phyloP scores from a whole-genome alignment of 92 coral and sea anemone genomes.

The Paramuricea clavata region DNA sequence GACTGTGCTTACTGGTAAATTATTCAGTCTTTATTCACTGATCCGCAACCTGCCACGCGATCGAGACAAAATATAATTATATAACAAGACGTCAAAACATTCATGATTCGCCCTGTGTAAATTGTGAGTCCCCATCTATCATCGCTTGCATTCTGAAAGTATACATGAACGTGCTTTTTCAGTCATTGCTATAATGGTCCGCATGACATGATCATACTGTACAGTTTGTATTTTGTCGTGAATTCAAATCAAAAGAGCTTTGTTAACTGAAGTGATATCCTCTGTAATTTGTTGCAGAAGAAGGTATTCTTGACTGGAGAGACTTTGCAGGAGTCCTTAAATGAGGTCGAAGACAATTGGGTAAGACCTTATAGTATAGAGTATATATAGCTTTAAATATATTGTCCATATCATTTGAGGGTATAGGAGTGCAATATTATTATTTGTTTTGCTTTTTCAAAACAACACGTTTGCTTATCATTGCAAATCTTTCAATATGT shows the following conservation, averaged over 20 bases:
- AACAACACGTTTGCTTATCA: too few relatives aligned
- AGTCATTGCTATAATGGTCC: too few relatives aligned
- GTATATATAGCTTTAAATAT: too few relatives aligned
- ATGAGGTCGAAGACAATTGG: constrained; percentile 95
- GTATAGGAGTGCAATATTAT: too few relatives aligned
- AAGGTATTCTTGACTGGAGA: constrained; percentile 81
- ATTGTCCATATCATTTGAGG: too few relatives aligned
- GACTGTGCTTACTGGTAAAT: not conserved
- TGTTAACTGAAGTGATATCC: not conserved
- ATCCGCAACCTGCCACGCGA: constrained; percentile 16
- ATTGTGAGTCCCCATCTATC: not conserved
- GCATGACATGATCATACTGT: not conserved
- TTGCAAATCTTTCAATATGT: too few relatives aligned
- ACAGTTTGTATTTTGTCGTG: not conserved
- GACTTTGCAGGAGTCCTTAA: constrained; percentile 70
- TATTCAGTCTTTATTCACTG: not conserved
- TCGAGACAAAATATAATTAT: not conserved
- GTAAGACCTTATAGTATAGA: constrained; percentile 50
- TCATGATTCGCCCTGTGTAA: not conserved
- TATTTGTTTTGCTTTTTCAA: too few relatives aligned
- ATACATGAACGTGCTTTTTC: not conserved
- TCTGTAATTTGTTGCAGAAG: constrained; percentile 63
- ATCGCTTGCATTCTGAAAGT: not conserved
- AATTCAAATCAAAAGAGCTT: not conserved
- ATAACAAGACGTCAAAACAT: not conserved